Evolutionary conservation across 2,113 vertebrate species (phyloP).

Genomic region (Apodemus sylvaticus): DNA sequence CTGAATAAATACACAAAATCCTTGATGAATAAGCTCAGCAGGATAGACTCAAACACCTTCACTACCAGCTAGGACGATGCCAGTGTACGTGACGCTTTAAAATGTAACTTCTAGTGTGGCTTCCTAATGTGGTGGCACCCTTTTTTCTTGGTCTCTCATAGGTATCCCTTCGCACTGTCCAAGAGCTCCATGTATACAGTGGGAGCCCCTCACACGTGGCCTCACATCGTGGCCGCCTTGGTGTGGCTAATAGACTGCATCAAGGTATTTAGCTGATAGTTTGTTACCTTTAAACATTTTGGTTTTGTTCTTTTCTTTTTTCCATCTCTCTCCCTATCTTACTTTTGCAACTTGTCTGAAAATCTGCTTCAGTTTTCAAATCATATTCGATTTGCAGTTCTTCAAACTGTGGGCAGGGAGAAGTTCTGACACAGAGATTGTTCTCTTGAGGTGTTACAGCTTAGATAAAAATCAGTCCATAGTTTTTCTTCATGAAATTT

Average conservation of each 20-base stretch:
- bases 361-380: conserved; percentile 29
- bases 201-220: conserved; percentile 97
- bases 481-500: not conserved
- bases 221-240: conserved; percentile 94
- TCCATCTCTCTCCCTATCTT: not conserved
- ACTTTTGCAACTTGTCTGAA: conserved; percentile 16
- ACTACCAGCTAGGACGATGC: not conserved
- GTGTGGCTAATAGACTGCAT: conserved; percentile 95
- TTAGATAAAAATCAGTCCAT: not conserved
- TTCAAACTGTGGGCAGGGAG: not conserved
- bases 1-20: not conserved
- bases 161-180: conserved; percentile 95
- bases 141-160: conserved; percentile 73
- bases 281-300: not conserved
- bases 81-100: not conserved
- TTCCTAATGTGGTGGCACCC: not conserved
- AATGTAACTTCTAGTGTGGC: conserved; percentile 35
- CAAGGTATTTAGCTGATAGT: conserved; percentile 88
- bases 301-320: not conserved
- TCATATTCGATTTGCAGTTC: conserved; percentile 22
- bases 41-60: not conserved
- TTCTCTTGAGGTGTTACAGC: conserved; percentile 10
- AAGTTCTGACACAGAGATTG: not conserved
- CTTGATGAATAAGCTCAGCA: not conserved
- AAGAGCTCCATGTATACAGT: conserved; percentile 98